phyloP scores from a whole-genome alignment of 2,797 vertebrate species.

The Eleutherodactylus coqui region DNA sequence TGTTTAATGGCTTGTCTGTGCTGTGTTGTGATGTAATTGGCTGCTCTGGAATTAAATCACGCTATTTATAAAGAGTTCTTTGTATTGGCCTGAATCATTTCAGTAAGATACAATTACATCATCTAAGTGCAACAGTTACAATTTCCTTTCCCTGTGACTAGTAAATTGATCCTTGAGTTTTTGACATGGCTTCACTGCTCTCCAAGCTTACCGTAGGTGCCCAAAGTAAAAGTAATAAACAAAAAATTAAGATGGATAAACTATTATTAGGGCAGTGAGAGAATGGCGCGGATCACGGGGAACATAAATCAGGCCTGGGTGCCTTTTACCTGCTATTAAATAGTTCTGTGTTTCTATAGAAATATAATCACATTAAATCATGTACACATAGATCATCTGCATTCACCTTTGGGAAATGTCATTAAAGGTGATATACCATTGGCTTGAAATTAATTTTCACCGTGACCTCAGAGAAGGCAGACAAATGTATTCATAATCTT shows the following conservation, averaged over 20 bases:
- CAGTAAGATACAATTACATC: not conserved
- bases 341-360: conserved; percentile 60
- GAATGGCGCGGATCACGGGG: conserved; percentile 11
- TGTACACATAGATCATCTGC: conserved; percentile 37
- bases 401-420: conserved; percentile 46
- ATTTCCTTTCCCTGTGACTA: not conserved
- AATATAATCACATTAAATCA: conserved; percentile 42
- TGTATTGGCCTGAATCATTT: not conserved
- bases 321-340: conserved; percentile 62
- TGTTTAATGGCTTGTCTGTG: not conserved
- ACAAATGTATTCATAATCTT: conserved; percentile 4
- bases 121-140: not conserved
- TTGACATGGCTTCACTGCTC: not conserved
- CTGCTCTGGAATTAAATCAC: not conserved
- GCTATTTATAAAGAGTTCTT: not conserved
- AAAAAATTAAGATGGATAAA: conserved; percentile 5
- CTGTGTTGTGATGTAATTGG: not conserved
- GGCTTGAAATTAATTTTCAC: conserved; percentile 24
- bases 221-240: conserved; percentile 12
- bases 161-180: not conserved
- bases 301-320: conserved; percentile 29
- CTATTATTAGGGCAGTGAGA: not conserved
- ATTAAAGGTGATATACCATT: conserved; percentile 34
- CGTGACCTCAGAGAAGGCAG: conserved; percentile 27
- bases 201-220: not conserved